Evolutionary conservation across 30 jellyfish, hydroid and myxozoan species (phyloP), one percentile per base, ranked within the genome.

Genomic region (Aurelia aurita complex sp. Pacific): DNA sequence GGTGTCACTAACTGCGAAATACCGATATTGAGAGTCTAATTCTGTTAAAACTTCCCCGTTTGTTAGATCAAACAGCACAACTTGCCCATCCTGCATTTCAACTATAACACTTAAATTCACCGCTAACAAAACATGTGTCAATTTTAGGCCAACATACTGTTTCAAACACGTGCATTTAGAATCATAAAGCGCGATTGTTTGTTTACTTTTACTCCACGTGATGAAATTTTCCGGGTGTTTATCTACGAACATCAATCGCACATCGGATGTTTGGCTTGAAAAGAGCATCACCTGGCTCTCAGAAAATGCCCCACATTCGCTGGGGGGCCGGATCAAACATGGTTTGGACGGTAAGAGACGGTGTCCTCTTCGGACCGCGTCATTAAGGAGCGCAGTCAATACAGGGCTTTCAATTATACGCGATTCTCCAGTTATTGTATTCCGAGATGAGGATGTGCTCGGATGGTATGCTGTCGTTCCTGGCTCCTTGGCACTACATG

Each of bases 1-100:
- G 1, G 63, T 61, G 64, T 89, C 90, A 55, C 91, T 76, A 15
- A 83, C 88, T 14, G 97, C 97, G 50, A 89, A 89, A 63, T 79
- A 86, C 63, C 79, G 70, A 64, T 62, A 70, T 4, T 72, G 77
- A 3, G 80, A 13, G 7, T 77, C 85, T 73, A 86, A 62, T 59
- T 79, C 81, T 14, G 81, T 11, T 0, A 67, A 15, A 12, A 75
- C 9, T n/a, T 80, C 64, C 11, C 89, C 83, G 40, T 69, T 35
- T n/a, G 35, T 54, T 43, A 86, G 72, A 64, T 86, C 95, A 33
- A 55, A 77, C 60, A 86, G 18, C 55, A 77, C 70, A 19, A 46
- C 40, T 19, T 55, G 64, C 14, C 87, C 87, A 52, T 84, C 87
- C 43, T 64, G 93, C 84, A 84, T 63, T 35, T 84, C 87, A 18